A percentile compares a stretch with the other conserved stretches of the same genome.
Evolutionary conservation across 2,888 invertebrate genomes (phyloP).

Genomic region (Agriotes lineatus): DNA sequence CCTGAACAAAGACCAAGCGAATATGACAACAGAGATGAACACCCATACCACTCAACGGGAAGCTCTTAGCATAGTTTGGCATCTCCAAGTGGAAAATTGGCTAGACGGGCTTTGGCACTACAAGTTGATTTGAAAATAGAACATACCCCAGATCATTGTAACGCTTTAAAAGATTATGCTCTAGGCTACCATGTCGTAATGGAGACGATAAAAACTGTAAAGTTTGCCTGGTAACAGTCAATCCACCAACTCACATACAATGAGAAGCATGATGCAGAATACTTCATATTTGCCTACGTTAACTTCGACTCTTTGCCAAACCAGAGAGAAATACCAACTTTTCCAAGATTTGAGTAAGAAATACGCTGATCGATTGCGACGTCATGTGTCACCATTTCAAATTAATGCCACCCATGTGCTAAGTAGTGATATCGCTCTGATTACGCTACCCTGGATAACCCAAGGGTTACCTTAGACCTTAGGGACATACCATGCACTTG

Average conservation of each 20-base stretch:
- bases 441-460: slow-evolving; percentile 11
- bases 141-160: slow-evolving; percentile 59
- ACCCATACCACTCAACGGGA: slow-evolving; percentile 51
- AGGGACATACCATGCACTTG: slow-evolving; percentile 22
- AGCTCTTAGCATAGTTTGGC: slow-evolving; percentile 55
- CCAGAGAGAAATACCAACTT: slow-evolving; percentile 19
- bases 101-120: slow-evolving; percentile 62
- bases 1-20: slow-evolving; percentile 48
- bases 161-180: slow-evolving; percentile 60
- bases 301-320: not conserved
- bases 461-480: slow-evolving; percentile 7
- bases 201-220: not conserved
- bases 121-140: slow-evolving; percentile 58
- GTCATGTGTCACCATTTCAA: slow-evolving; percentile 20
- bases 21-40: slow-evolving; percentile 53
- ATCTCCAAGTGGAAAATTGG: slow-evolving; percentile 60
- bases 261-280: slow-evolving; percentile 53
- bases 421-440: slow-evolving; percentile 25
- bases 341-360: too few relatives aligned
- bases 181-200: slow-evolving; percentile 46
- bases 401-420: too few relatives aligned
- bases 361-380: too few relatives aligned
- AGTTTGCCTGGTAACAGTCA: not conserved
- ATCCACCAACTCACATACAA: slow-evolving; percentile 25
- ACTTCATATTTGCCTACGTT: slow-evolving; percentile 50